Evolutionary conservation across 1,140 invertebrate species (phyloP).

Genomic region (Anastrepha obliqua): DNA sequence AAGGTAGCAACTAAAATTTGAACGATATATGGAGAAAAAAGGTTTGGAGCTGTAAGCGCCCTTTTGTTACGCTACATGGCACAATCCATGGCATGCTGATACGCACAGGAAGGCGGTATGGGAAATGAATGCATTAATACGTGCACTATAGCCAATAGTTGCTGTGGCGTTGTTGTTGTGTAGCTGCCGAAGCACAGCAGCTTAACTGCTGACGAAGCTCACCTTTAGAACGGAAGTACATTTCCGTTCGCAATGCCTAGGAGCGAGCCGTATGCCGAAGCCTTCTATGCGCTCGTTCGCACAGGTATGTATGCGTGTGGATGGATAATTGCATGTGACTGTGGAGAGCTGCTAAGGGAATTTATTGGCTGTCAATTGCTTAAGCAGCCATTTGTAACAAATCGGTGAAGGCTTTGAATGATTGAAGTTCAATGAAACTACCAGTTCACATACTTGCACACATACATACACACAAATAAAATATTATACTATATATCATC

Average conservation of each 20-base stretch:
- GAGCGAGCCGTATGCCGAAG: too few relatives aligned
- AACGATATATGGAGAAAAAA: too few relatives aligned
- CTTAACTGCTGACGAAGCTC: not conserved
- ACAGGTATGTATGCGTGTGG: not conserved
- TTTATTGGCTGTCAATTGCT: constrained; percentile 29
- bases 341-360: not conserved
- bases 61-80: not conserved
- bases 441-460: too few relatives aligned
- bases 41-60: not conserved
- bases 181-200: not conserved
- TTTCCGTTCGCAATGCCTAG: not conserved
- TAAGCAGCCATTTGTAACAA: not conserved
- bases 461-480: too few relatives aligned
- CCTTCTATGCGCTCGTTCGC: too few relatives aligned
- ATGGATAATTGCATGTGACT: not conserved
- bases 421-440: too few relatives aligned
- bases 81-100: not conserved
- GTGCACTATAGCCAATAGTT: too few relatives aligned
- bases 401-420: too few relatives aligned
- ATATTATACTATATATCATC: too few relatives aligned
- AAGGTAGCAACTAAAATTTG: too few relatives aligned
- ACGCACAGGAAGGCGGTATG: not conserved
- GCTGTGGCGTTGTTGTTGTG: not conserved
- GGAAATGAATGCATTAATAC: not conserved
- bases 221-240: constrained; percentile 47